A percentile compares a stretch with the other conserved stretches of the same genome.
These are phyloP conservation scores for Garrulus glandarius DNA, from an alignment of 2,797 vertebrate species.

Conservation along the genomic window DNA sequence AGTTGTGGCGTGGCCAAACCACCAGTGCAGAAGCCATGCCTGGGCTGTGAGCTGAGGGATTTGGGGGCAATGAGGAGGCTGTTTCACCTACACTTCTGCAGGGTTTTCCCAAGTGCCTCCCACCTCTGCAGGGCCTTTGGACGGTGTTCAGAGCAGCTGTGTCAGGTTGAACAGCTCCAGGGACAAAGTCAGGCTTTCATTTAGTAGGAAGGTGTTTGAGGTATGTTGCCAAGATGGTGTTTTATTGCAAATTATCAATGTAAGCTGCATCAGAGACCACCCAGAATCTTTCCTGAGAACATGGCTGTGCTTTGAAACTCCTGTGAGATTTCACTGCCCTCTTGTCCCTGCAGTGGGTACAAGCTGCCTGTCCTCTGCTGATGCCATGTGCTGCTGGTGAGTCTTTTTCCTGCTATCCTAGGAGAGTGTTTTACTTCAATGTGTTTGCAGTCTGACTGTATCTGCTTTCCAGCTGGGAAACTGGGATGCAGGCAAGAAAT, in stretches of 20 bases:
- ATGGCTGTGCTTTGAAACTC: background rate
- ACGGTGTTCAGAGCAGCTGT: conserved; percentile 4
- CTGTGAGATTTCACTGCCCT: background rate
- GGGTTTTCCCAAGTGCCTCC: conserved; percentile 24
- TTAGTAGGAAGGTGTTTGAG: background rate
- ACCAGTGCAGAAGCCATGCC: background rate
- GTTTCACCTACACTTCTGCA: background rate
- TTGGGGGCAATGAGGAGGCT: background rate
- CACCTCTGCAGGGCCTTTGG: conserved; percentile 28
- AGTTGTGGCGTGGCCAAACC: background rate
- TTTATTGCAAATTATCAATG: conserved; percentile 22
- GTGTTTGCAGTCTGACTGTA: background rate
- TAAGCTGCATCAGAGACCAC: conserved; percentile 44
- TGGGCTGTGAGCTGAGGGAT: background rate
- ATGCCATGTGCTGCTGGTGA: background rate
- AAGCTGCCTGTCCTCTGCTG: background rate
- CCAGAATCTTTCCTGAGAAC: background rate
- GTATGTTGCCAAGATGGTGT: conserved; percentile 1
- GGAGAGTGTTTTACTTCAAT: background rate
- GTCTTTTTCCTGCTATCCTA: background rate
- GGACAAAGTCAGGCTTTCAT: conserved; percentile 19
- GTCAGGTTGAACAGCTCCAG: conserved; percentile 4
- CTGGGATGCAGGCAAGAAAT: background rate
- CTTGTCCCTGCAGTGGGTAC: background rate
- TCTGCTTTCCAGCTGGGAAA: background rate